Conservation (phyloP, 1,140 invertebrate species). For the Dinothrombium tinctorium region DNA sequence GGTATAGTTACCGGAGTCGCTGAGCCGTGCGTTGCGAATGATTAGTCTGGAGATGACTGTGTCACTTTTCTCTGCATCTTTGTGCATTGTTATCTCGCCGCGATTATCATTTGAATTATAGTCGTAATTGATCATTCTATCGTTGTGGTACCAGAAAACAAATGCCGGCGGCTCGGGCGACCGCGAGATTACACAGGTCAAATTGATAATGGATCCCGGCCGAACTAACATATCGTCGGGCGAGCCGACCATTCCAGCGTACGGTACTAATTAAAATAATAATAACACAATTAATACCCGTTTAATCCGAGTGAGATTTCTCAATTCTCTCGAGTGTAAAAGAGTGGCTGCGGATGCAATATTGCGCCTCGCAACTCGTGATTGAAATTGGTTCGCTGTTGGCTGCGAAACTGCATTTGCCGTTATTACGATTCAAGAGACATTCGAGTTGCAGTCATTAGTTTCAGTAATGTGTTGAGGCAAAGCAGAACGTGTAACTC, state of each 20-base stretch:
- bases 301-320: too few species aligned
- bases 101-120: conserved; percentile 2
- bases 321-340: too few species aligned
- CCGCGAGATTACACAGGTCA: conserved; percentile 66
- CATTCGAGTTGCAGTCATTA: too few species aligned
- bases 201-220: conserved; percentile 69
- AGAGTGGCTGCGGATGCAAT: too few species aligned
- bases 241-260: conserved; percentile 54
- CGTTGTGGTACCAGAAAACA: conserved; percentile 57
- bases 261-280: too few species aligned
- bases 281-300: too few species aligned
- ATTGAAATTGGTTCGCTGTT: too few species aligned
- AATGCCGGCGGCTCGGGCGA: conserved; percentile 71
- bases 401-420: too few species aligned
- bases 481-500: too few species aligned
- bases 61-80: conserved; percentile 10
- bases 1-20: conserved; percentile 65
- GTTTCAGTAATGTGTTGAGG: too few species aligned
- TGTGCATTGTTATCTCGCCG: conserved; percentile 11
- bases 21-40: conserved; percentile 32
- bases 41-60: conserved; percentile 28
- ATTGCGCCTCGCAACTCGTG: too few species aligned
- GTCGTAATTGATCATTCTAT: conserved; percentile 18
- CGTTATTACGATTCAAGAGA: too few species aligned
- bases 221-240: conserved; percentile 71